Conservation (phyloP, 2,888 invertebrate species). For the Diploptera punctata region DNA sequence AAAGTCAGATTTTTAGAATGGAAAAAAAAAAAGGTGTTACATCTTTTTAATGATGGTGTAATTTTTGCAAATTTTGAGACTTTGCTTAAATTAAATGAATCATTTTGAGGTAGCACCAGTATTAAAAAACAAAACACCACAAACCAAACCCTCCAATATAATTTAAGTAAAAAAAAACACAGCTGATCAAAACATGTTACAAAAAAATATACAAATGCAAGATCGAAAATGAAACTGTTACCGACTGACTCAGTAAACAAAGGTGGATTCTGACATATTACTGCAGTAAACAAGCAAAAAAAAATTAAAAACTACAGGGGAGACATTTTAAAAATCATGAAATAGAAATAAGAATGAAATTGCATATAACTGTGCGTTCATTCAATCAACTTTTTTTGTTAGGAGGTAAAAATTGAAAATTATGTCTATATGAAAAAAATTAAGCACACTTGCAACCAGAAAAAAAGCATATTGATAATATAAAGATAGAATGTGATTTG, state of each 20-base stretch:
- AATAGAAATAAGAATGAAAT: not conserved
- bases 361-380: slow-evolving; percentile 1
- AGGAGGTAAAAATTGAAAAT: slow-evolving; percentile 11
- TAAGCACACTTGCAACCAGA: slow-evolving; percentile 30
- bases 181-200: slow-evolving; percentile 18
- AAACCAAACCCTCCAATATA: slow-evolving; percentile 34
- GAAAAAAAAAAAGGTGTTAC: no score
- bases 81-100: not conserved
- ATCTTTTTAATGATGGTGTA: no score
- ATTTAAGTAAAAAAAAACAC: not conserved
- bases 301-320: slow-evolving; percentile 31
- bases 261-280: slow-evolving; percentile 44
- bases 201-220: slow-evolving; percentile 18
- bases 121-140: slow-evolving; percentile 26
- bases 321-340: slow-evolving; percentile 23
- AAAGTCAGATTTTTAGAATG: no score
- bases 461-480: slow-evolving; percentile 23
- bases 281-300: slow-evolving; percentile 40
- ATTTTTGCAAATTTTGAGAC: not conserved
- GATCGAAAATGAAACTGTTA: slow-evolving; percentile 29
- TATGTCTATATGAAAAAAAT: slow-evolving; percentile 20
- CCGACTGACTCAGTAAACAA: slow-evolving; percentile 41
- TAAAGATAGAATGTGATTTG: slow-evolving; percentile 12
- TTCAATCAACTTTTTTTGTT: slow-evolving; percentile 7
- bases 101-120: not conserved